phyloP scores from a whole-genome alignment of 2,797 vertebrate genomes.

The Mormyrus hasselquistii region DNA sequence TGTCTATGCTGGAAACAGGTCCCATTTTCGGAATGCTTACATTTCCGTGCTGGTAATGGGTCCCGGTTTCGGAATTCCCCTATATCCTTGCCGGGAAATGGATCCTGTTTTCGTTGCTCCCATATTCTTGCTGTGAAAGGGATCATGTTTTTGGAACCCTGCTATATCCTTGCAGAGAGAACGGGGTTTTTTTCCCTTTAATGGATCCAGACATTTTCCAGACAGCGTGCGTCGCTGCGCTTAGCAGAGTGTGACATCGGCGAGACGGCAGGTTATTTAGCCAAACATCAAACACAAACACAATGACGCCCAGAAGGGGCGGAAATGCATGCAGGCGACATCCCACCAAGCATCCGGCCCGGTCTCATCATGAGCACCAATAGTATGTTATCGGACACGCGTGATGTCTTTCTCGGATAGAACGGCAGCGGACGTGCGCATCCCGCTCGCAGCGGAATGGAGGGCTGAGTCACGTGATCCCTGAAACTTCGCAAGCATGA shows the following conservation, averaged over 20 bases:
- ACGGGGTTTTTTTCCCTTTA: not conserved
- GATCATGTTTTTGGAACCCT: not conserved
- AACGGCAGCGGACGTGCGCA: not conserved
- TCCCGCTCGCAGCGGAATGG: not conserved
- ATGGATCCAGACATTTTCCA: not conserved
- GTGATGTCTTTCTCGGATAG: not conserved
- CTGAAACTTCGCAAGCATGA: not conserved
- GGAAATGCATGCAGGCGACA: not conserved
- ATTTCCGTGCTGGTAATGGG: not conserved
- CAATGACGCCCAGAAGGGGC: not conserved
- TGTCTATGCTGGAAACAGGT: too few species aligned
- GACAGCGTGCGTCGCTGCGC: not conserved
- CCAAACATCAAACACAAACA: not conserved
- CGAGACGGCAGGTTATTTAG: constrained; percentile 18
- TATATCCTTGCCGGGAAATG: not conserved
- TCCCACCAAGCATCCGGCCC: not conserved
- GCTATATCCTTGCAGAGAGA: not conserved
- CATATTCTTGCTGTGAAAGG: not conserved
- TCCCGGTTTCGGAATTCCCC: not conserved
- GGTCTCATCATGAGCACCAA: too few species aligned
- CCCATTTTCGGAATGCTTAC: too few species aligned
- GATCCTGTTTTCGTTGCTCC: not conserved
- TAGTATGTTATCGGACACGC: too few species aligned
- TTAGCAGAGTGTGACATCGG: not conserved
- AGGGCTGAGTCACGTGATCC: not conserved